phyloP scores from a whole-genome alignment of 2,888 invertebrate species.

The Dolomedes plantarius region DNA sequence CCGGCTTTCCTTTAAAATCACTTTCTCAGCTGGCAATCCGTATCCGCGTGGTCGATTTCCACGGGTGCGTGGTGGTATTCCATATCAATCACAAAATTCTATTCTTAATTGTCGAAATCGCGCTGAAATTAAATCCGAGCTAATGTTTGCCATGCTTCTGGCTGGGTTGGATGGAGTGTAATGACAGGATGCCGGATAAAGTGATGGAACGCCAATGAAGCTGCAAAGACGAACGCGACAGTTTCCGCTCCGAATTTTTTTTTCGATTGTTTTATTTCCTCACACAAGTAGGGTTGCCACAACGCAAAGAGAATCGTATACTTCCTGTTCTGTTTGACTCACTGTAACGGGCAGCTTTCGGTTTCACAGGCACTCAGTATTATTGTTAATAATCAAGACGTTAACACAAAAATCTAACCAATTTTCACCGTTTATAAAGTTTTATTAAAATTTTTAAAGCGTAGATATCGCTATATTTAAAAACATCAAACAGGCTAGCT shows the following conservation, averaged over 20 bases:
- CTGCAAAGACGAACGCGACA: conserved; percentile 14
- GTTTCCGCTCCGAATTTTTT: conserved; percentile 2
- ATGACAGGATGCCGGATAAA: conserved; percentile 18
- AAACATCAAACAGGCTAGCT: no score
- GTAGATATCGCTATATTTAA: no score
- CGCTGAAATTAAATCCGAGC: not conserved
- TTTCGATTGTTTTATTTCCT: conserved; percentile 16
- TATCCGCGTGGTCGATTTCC: conserved; percentile 1
- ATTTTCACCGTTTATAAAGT: no score
- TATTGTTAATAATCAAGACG: no score
- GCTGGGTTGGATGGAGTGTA: conserved; percentile 1
- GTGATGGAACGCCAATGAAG: conserved; percentile 14
- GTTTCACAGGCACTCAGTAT: not conserved
- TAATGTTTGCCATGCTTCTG: not conserved
- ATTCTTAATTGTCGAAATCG: conserved; percentile 1
- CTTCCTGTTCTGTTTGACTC: not conserved
- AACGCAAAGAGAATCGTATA: not conserved
- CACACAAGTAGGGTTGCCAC: not conserved
- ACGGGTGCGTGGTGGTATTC: not conserved
- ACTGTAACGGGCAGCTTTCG: not conserved
- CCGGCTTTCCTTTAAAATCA: not conserved
- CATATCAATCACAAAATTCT: conserved; percentile 16
- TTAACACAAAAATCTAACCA: no score
- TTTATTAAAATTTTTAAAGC: no score
- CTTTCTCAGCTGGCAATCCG: conserved; percentile 5